Conservation (phyloP, 2,797 vertebrate genomes). For the Platalea minor region DNA sequence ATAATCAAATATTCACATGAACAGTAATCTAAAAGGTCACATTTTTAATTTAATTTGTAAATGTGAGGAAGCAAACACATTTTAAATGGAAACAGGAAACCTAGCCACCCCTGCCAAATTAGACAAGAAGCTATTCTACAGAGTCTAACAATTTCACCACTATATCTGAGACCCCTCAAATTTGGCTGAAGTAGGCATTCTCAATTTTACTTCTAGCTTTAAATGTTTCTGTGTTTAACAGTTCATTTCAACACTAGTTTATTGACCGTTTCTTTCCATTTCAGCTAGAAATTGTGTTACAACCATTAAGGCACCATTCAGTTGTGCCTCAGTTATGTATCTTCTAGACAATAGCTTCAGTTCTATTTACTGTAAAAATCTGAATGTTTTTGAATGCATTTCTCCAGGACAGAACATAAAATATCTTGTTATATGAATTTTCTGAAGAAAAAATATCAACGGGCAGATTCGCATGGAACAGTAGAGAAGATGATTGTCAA, state of each 20-base stretch:
- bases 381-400: neutral
- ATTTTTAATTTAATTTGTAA: neutral
- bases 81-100: neutral
- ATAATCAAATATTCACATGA: neutral
- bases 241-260: slow-evolving; percentile 11
- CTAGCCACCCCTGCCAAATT: neutral
- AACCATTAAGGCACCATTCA: slow-evolving; percentile 41
- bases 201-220: slow-evolving; percentile 8
- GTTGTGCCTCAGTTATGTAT: neutral
- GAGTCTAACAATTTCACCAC: neutral
- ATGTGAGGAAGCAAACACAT: neutral
- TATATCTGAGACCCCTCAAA: neutral
- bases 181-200: neutral
- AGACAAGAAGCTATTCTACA: neutral
- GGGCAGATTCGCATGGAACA: neutral
- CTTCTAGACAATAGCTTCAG: neutral
- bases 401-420: neutral
- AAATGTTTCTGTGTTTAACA: slow-evolving; percentile 39
- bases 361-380: slow-evolving; percentile 34
- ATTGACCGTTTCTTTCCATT: slow-evolving; percentile 16
- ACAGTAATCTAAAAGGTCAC: neutral
- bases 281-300: slow-evolving; percentile 26
- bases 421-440: neutral
- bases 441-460: neutral
- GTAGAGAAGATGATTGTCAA: neutral